phyloP scores from a whole-genome alignment of 2,797 vertebrate genomes.

The Xenentodon cancila region DNA sequence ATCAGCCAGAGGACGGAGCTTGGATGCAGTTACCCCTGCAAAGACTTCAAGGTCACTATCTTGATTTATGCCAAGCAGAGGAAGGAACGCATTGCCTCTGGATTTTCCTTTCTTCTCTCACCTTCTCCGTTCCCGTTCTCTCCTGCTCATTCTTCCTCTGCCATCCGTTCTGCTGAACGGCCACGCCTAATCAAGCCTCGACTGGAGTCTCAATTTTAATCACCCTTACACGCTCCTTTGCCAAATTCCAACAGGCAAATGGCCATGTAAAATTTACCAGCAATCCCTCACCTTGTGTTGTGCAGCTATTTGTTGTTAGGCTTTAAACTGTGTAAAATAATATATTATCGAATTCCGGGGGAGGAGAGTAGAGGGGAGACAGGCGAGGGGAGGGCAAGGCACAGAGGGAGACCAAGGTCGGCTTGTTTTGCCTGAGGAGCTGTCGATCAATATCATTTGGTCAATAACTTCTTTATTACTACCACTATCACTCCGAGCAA shows the following conservation, averaged over 20 bases:
- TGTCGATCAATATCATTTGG: constrained; percentile 98
- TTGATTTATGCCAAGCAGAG: constrained; percentile 75
- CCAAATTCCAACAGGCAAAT: constrained; percentile 84
- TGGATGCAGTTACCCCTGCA: constrained; percentile 76
- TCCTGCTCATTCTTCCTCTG: constrained; percentile 29
- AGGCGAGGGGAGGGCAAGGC: constrained; percentile 86
- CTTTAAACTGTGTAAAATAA: constrained; percentile 99
- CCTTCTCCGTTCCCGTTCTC: constrained; percentile 42
- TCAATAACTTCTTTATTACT: constrained; percentile 99
- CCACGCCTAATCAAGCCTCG: constrained; percentile 81
- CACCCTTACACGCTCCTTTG: constrained; percentile 74
- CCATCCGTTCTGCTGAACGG: constrained; percentile 67
- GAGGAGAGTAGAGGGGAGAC: constrained; percentile 90
- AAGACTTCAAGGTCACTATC: constrained; percentile 84
- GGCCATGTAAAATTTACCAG: constrained; percentile 81
- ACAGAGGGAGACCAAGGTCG: constrained; percentile 96
- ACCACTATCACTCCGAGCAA: constrained; percentile 93
- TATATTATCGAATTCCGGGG: constrained; percentile 97
- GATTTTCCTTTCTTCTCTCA: constrained; percentile 61
- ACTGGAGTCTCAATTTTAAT: constrained; percentile 83
- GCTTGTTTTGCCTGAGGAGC: constrained; percentile 96
- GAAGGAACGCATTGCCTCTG: constrained; percentile 64
- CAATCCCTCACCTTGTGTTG: constrained; percentile 92
- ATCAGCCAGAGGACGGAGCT: constrained; percentile 72
- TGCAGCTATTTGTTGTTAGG: constrained; percentile 88